Evolutionary conservation across 2,888 invertebrate species (phyloP), one percentile per base, ranked within the genome.

Genomic region (Drosophila peninsularis): DNA sequence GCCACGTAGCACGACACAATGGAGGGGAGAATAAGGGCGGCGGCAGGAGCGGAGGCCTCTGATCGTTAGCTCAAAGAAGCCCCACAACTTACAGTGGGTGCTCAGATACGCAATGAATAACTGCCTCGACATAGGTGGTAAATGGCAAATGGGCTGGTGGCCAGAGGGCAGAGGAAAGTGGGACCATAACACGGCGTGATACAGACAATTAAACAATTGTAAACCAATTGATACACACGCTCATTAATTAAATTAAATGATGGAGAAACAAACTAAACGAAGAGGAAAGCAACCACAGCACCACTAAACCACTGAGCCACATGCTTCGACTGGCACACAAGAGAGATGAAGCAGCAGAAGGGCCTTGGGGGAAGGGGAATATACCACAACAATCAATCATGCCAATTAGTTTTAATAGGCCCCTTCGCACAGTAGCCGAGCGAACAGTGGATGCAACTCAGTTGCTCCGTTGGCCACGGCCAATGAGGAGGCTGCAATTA

Each of bases 171-270:
- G 36, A n/a, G 2, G 42, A 19, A 14, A 11, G 21, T 1, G 21
- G 54, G 55, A 39, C 75, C 61, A 77, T 79, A 80, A 69, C 80
- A 80, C 81, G 78, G 69, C 81, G 82, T 78, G 80, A 78, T 74
- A 76, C 82, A 80, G 78, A 80, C 84, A 80, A 82, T 72, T 82
- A 77, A 82, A 72, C 69, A 78, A 82, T 82, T 81, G 80, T 72
- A 79, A 78, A 78, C 78, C 80, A 82, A 82, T 76, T 80, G 80
- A 82, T 82, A 80, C 78, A 80, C 74, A 83, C 72, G 73, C 80
- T 80, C 80, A 84, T 82, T 82, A 82, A 82, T 82, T 81, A 81
- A 80, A 80, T 81, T 81, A 80, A 80, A 81, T 81, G 78, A 81
- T 72, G 81, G 76, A 76, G 81, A 73, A 80, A 66, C 78, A 71